phyloP scores from a whole-genome alignment of 1,140 invertebrate species.

The Zaprionus ghesquierei region DNA sequence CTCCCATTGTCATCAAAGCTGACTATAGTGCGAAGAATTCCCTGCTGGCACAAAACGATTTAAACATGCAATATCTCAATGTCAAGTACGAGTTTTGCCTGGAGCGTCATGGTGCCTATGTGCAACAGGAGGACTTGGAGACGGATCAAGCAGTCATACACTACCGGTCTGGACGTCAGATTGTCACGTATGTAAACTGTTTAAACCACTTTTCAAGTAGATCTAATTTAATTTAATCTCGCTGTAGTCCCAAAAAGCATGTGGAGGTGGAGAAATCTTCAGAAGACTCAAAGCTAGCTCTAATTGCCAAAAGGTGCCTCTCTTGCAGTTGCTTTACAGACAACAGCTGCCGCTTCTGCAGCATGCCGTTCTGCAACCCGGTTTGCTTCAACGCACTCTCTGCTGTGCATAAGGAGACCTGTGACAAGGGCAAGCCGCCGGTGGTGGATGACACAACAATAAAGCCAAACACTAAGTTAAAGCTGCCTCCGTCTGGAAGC shows the following conservation, averaged over 20 bases:
- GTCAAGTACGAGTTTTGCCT: conserved; percentile 46
- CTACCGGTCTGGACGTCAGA: conserved; percentile 39
- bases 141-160: neutral
- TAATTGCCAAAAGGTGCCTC: conserved; percentile 18
- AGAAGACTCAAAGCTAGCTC: neutral
- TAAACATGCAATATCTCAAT: conserved; percentile 38
- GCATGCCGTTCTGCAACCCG: conserved; percentile 49
- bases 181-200: conserved; percentile 12
- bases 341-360: conserved; percentile 40
- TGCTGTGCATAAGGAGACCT: conserved; percentile 26
- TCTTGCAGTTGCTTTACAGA: conserved; percentile 41
- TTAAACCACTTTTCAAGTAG: neutral
- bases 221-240: neutral
- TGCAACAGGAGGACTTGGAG: neutral
- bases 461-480: neutral
- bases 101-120: conserved; percentile 41
- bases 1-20: conserved; percentile 38
- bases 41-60: conserved; percentile 29
- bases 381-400: conserved; percentile 32
- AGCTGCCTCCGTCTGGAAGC: conserved; percentile 37
- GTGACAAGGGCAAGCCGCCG: conserved; percentile 10
- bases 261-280: neutral
- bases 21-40: conserved; percentile 46
- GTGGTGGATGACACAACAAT: neutral
- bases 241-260: neutral